Conservation (phyloP, 2,888 invertebrate species). For the Apantesis nais region DNA sequence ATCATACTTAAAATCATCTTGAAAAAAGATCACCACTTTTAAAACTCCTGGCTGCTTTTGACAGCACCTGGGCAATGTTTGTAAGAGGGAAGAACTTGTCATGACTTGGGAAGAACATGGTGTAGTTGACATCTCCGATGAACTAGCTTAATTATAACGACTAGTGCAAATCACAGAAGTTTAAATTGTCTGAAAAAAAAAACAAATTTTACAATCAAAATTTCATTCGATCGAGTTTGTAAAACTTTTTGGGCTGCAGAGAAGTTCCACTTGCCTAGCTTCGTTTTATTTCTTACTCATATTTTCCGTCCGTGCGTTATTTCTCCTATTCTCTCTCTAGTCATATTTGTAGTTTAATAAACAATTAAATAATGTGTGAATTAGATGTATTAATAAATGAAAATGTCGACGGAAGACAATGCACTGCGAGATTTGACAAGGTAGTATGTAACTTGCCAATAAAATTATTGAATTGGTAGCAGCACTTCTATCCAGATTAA, state of each 20-base stretch:
- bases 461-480: conserved; percentile 42
- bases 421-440: conserved; percentile 81
- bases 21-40: not conserved
- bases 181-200: no score
- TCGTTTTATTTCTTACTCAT: conserved; percentile 18
- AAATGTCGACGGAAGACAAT: conserved; percentile 52
- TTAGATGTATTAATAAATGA: conserved; percentile 34
- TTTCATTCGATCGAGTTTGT: no score
- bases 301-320: conserved; percentile 46
- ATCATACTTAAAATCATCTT: not conserved
- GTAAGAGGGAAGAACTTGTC: no score
- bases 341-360: conserved; percentile 28
- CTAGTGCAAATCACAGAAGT: no score
- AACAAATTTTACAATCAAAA: no score
- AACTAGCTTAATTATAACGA: not conserved
- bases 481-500: not conserved
- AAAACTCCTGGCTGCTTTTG: not conserved
- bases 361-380: conserved; percentile 25
- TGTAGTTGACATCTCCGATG: not conserved
- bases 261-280: not conserved
- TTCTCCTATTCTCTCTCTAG: conserved; percentile 27
- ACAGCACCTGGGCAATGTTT: not conserved
- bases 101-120: no score
- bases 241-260: no score
- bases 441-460: conserved; percentile 65